Evolutionary conservation across 2,113 vertebrate species (phyloP).

Genomic region (Perccottus glenii): DNA sequence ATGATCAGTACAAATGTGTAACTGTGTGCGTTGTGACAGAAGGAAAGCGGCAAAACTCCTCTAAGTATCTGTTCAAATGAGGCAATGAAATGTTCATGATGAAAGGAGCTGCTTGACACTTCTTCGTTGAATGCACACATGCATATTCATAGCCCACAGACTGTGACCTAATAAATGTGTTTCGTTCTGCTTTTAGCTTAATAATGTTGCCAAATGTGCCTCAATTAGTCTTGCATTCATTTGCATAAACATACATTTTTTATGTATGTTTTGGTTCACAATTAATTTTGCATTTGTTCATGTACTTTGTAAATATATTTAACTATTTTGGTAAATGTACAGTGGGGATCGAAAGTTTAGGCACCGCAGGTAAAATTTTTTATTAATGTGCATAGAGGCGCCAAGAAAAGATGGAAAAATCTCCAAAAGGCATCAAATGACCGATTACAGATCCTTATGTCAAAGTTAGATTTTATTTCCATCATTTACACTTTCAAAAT

Average conservation of each 20-base stretch:
- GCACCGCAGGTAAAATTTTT: no score
- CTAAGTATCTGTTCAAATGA: no score
- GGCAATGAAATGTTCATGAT: no score
- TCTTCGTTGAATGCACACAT: neutral
- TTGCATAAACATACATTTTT: slow-evolving; percentile 1
- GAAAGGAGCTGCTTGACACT: neutral
- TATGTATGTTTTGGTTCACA: neutral
- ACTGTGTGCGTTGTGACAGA: slow-evolving; percentile 16
- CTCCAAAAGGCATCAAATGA: no score
- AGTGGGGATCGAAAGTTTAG: no score
- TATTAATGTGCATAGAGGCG: no score
- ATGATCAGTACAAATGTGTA: slow-evolving; percentile 35
- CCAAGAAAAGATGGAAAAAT: no score
- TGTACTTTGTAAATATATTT: neutral
- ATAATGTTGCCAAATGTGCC: neutral
- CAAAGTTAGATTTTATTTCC: no score
- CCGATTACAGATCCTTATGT: no score
- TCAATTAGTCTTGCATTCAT: neutral
- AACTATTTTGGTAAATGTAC: neutral
- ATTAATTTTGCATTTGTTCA: neutral
- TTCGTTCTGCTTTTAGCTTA: neutral
- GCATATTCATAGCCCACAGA: neutral
- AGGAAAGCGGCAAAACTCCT: neutral
- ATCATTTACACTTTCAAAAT: no score
- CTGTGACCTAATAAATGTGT: neutral